Evolutionary conservation across 53 echinoderm and acorn worm genomes (phyloP), one percentile per base, ranked within the genome.

Genomic region (Luidia sarsii): DNA sequence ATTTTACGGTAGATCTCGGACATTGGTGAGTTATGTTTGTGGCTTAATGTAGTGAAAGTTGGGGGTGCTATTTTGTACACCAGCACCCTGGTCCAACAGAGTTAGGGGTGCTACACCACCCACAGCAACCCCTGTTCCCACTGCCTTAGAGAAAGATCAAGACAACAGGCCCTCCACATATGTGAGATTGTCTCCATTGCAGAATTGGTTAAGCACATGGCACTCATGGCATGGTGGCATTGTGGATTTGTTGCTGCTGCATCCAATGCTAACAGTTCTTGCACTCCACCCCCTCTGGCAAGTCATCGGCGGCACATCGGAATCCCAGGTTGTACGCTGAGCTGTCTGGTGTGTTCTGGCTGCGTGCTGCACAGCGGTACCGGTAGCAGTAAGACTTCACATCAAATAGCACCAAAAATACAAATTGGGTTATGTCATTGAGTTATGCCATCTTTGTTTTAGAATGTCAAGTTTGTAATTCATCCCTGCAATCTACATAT

Each of bases 331-430:
- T 94, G 20, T 88, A 71, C 4, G 99, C 99, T n/a, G 99, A 94
- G 75, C 99, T 99, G 60, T 99, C 99, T 10, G 70, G 89, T 14
- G 88, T 82, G 50, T 99, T 99, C 66, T 99, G 99, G 70, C 94
- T 94, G 2, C 99, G 66, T 18, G 99, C 99, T 19, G 89, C 99
- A 94, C 99, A 99, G 10, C 99, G 87, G 66, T 99, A 99, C 14
- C 99, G 87, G 80, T 99, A 93, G 64, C 99, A 99, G 87, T 99
- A 99, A 32, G 94, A 94, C 91, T 95, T 80, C 18, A n/a, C n/a
- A n/a, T n/a, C n/a, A n/a, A n/a, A n/a, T n/a, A n/a, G n/a, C n/a
- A n/a, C n/a, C n/a, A n/a, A 39, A 67, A 23, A 82, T 36, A 13
- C 11, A 37, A 16, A 22, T 3, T 3, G 30, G 33, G 10, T n/a